phyloP scores from a whole-genome alignment of 2,113 vertebrate species.

The Boleophthalmus pectinirostris region DNA sequence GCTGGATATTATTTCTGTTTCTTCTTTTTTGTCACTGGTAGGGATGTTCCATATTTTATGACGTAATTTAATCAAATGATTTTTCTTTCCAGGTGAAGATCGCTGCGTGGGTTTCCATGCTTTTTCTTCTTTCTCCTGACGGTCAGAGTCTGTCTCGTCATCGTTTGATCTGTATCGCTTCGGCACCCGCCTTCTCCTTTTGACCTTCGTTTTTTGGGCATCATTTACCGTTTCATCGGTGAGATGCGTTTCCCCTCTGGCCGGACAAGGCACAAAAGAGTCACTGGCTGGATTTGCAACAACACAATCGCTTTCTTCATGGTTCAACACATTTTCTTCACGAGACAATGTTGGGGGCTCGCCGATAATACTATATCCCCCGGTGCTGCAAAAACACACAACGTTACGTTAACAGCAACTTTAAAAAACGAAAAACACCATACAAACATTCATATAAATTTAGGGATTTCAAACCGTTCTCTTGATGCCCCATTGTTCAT shows the following conservation, averaged over 20 bases:
- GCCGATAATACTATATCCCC: too few species aligned
- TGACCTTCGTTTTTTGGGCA: background rate
- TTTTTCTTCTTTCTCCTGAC: background rate
- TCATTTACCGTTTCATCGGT: background rate
- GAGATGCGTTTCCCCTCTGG: background rate
- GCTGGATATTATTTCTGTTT: background rate
- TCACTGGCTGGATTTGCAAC: background rate
- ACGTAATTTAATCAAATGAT: too few species aligned
- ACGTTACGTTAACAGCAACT: background rate
- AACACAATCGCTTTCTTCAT: background rate
- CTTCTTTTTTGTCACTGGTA: background rate
- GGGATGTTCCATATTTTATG: too few species aligned
- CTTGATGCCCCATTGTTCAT: background rate
- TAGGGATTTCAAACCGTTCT: background rate
- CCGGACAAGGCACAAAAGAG: background rate
- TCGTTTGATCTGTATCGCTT: constrained; percentile 1
- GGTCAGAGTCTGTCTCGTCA: background rate
- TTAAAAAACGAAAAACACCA: background rate
- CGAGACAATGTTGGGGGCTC: background rate
- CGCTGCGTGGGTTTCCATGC: background rate
- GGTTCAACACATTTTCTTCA: background rate
- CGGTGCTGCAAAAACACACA: background rate
- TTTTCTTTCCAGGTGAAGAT: background rate
- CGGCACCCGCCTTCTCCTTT: background rate
- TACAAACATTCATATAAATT: background rate